A percentile compares a stretch with the other conserved stretches of the same genome.
Evolutionary conservation across 1,140 invertebrate genomes (phyloP).

Genomic region (Magallana ariakensis): DNA sequence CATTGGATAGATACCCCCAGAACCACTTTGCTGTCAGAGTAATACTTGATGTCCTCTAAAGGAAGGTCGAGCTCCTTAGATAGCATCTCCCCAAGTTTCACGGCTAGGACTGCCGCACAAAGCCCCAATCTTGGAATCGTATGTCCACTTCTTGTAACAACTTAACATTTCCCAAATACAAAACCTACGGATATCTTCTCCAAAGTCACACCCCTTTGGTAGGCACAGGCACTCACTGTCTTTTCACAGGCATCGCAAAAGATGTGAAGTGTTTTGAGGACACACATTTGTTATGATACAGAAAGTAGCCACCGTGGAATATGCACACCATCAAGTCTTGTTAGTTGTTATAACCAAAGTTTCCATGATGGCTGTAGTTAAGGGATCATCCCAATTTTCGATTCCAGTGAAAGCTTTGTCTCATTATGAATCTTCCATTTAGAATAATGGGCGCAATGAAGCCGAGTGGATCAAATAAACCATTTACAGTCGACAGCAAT

Average conservation of each 20-base stretch:
- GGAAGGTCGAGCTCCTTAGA: not conserved
- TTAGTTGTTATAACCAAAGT: constrained; percentile 44
- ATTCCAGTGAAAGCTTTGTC: constrained; percentile 21
- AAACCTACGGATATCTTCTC: constrained; percentile 20
- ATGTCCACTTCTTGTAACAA: constrained; percentile 46
- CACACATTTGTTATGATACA: constrained; percentile 53
- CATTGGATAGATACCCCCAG: constrained; percentile 47
- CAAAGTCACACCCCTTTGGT: not conserved
- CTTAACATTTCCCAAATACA: constrained; percentile 49
- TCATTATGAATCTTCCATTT: too few relatives aligned
- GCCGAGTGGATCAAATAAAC: too few relatives aligned
- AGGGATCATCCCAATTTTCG: constrained; percentile 56
- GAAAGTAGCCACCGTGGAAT: constrained; percentile 43
- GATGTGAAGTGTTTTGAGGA: constrained; percentile 40
- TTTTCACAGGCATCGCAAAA: constrained; percentile 54
- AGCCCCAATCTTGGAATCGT: constrained; percentile 56
- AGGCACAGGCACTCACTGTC: constrained; percentile 51
- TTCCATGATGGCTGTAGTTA: constrained; percentile 34
- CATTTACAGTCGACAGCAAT: not conserved
- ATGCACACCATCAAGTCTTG: constrained; percentile 5
- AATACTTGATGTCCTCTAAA: constrained; percentile 40
- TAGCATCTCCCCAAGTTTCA: constrained; percentile 33
- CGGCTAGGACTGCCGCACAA: constrained; percentile 52
- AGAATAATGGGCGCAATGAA: too few relatives aligned
- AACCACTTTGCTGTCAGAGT: too few relatives aligned